Conservation (phyloP, 2,113 vertebrate species). For the Oreochromis niloticus region DNA sequence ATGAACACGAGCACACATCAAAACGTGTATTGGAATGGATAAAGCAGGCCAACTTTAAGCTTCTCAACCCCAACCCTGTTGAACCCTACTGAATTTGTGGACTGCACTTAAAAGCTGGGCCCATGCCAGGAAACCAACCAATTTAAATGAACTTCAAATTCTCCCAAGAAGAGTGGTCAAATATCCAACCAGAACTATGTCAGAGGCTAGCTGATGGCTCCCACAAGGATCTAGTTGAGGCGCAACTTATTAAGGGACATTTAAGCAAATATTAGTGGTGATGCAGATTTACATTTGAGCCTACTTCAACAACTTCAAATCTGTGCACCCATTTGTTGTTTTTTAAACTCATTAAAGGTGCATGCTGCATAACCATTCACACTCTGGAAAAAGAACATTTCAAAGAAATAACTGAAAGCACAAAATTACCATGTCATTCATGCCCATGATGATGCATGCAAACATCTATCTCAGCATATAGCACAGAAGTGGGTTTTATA, state of each 20-base stretch:
- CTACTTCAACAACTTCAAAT: not conserved
- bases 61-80: not conserved
- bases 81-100: not conserved
- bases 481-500: not conserved
- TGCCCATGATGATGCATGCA: not conserved
- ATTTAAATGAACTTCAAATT: not conserved
- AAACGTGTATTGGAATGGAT: not conserved
- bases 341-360: not conserved
- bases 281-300: not conserved
- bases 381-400: not conserved
- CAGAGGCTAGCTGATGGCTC: not conserved
- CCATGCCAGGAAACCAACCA: not conserved
- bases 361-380: fast-evolving
- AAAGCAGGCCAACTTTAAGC: not conserved
- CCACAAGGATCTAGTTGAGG: not conserved
- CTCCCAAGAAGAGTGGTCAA: not conserved
- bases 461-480: not conserved
- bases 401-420: not conserved
- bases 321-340: not conserved
- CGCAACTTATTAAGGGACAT: not conserved
- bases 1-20: too few species aligned
- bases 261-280: not conserved
- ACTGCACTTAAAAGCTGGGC: not conserved
- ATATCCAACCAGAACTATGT: fast-evolving
- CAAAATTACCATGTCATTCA: fast-evolving